A percentile compares a stretch with the other conserved stretches of the same genome.
These are phyloP conservation scores for Plecotus auritus DNA, from an alignment of 2,113 vertebrate species.

Conservation along the genomic window DNA sequence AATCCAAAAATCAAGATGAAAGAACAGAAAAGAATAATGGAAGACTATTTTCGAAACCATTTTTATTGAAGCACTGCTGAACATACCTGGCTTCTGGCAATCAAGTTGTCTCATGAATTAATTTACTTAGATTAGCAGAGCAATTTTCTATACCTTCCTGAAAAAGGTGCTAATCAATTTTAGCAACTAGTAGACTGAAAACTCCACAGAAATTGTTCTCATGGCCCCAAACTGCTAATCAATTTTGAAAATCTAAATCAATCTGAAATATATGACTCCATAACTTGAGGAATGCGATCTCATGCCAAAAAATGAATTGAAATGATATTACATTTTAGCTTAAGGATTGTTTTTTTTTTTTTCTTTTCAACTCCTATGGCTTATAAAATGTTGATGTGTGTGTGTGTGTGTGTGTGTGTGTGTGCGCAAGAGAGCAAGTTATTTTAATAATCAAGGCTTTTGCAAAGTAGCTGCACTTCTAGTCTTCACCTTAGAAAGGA, in stretches of 20 bases:
- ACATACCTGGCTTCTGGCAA: constrained; percentile 57
- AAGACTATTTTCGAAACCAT: neutral
- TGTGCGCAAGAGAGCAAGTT: neutral
- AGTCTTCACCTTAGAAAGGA: neutral
- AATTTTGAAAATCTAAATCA: constrained; percentile 75
- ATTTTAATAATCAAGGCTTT: neutral
- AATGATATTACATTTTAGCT: neutral
- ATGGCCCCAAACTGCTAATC: constrained; percentile 65
- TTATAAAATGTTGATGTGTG: neutral
- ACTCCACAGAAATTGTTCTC: constrained; percentile 58
- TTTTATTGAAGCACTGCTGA: constrained; percentile 62
- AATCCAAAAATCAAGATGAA: neutral
- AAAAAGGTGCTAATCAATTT: constrained; percentile 76
- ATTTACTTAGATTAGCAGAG: constrained; percentile 76
- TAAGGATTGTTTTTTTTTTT: neutral
- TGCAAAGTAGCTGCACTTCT: neutral
- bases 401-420: neutral
- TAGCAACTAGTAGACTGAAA: constrained; percentile 67
- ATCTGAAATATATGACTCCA: constrained; percentile 63
- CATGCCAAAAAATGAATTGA: constrained; percentile 43
- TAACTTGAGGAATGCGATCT: constrained; percentile 57
- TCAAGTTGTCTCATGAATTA: constrained; percentile 73
- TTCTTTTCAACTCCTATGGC: neutral
- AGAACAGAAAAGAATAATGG: neutral
- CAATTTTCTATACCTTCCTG: constrained; percentile 63